A percentile compares a stretch with the other conserved stretches of the same genome.
Conservation (phyloP, 2,797 vertebrate species). For the Tamandua tetradactyla region DNA sequence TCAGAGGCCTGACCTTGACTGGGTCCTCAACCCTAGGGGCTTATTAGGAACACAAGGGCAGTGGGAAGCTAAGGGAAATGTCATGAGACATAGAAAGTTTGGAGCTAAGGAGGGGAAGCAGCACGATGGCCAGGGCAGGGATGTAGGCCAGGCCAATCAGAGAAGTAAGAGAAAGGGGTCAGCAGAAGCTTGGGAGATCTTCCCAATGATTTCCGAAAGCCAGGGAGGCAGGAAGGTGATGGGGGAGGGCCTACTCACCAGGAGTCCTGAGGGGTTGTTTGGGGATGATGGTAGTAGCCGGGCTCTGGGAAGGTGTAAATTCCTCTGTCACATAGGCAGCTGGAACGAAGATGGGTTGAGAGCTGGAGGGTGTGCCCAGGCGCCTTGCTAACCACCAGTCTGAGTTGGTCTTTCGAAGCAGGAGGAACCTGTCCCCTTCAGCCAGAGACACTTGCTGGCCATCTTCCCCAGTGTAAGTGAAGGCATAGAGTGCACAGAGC, state of each 20-base stretch:
- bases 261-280: constrained; percentile 29
- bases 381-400: constrained; percentile 95
- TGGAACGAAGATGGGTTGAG: constrained; percentile 91
- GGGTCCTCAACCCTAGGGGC: not conserved
- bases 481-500: constrained; percentile 91
- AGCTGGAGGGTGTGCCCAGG: constrained; percentile 86
- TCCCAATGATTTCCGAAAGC: not conserved
- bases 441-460: constrained; percentile 90
- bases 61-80: not conserved
- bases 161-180: not conserved
- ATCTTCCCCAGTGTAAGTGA: constrained; percentile 89
- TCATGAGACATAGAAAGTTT: not conserved
- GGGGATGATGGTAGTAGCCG: not conserved
- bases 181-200: not conserved
- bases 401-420: constrained; percentile 91
- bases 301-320: not conserved
- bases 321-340: constrained; percentile 92
- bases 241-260: constrained; percentile 60
- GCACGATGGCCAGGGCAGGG: not conserved
- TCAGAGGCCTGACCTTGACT: not conserved
- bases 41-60: not conserved
- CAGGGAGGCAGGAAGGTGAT: not conserved
- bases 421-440: constrained; percentile 92
- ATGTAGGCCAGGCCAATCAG: not conserved
- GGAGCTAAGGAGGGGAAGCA: not conserved